Percentiles rank a stretch among this genome's conserved stretches.
These are phyloP conservation scores for Diarsia mendica DNA, from an alignment of 2,888 invertebrate species.

Conservation along the genomic window DNA sequence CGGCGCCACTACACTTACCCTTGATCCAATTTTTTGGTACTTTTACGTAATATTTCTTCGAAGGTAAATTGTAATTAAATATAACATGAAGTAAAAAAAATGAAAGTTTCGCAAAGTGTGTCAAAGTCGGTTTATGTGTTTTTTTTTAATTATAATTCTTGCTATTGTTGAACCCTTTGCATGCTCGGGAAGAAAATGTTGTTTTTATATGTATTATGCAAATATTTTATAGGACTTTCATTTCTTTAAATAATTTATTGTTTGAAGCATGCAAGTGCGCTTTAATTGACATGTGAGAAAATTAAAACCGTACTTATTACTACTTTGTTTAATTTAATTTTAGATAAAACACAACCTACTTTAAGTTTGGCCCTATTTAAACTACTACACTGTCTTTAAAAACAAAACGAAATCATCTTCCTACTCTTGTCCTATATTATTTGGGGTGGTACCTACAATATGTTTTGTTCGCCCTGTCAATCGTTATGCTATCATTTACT, in stretches of 20 bases:
- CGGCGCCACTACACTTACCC: conserved; percentile 72
- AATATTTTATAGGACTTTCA: conserved; percentile 49
- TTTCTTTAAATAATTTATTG: conserved; percentile 53
- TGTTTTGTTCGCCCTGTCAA: too few relatives aligned
- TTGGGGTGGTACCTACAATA: too few relatives aligned
- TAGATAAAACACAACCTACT: neutral
- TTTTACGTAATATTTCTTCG: conserved; percentile 56
- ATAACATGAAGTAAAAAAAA: conserved; percentile 60
- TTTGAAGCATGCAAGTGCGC: conserved; percentile 45
- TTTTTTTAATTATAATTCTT: conserved; percentile 21
- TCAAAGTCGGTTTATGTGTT: conserved; percentile 66
- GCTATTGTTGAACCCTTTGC: conserved; percentile 55
- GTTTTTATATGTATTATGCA: conserved; percentile 56
- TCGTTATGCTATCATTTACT: too few relatives aligned
- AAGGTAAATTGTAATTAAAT: conserved; percentile 57
- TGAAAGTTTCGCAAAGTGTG: conserved; percentile 69
- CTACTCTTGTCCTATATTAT: too few relatives aligned
- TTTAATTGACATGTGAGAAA: conserved; percentile 38
- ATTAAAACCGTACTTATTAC: neutral
- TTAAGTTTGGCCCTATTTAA: neutral
- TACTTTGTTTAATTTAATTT: neutral
- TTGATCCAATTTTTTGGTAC: conserved; percentile 81
- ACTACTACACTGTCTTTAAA: neutral
- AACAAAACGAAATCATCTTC: neutral
- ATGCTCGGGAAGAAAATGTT: conserved; percentile 51